A percentile compares a stretch with the other conserved stretches of the same genome.
Conservation (phyloP, 2,888 invertebrate species). For the Suillia variegata region DNA sequence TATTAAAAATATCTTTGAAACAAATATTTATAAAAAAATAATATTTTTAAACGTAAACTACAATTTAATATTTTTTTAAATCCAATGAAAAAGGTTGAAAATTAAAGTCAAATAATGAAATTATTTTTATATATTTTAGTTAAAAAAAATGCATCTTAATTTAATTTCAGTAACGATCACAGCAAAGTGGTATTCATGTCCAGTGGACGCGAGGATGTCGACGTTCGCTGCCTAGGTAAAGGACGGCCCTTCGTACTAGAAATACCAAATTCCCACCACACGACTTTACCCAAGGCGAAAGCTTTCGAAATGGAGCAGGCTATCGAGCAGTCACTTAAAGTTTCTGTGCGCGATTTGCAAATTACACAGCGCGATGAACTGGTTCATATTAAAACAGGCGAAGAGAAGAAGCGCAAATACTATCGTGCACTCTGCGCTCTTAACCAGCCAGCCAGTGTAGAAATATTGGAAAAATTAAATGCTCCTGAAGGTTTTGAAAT, state of each 20-base stretch:
- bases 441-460: slow-evolving; percentile 60
- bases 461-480: slow-evolving; percentile 64
- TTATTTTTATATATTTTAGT: too few species aligned
- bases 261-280: slow-evolving; percentile 71
- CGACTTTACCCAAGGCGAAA: slow-evolving; percentile 63
- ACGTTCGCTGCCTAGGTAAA: slow-evolving; percentile 89
- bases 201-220: slow-evolving; percentile 96
- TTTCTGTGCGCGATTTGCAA: slow-evolving; percentile 70
- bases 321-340: slow-evolving; percentile 64
- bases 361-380: slow-evolving; percentile 72
- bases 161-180: slow-evolving; percentile 36
- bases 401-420: slow-evolving; percentile 84
- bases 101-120: too few species aligned
- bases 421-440: slow-evolving; percentile 81
- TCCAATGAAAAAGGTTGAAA: too few species aligned
- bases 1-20: too few species aligned
- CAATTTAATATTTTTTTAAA: too few species aligned
- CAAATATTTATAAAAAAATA: too few species aligned
- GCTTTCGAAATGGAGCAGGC: slow-evolving; percentile 66
- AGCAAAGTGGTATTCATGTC: slow-evolving; percentile 76
- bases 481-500: slow-evolving; percentile 64
- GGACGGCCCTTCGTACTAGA: slow-evolving; percentile 95
- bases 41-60: too few species aligned
- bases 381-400: slow-evolving; percentile 78
- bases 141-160: background rate